A percentile compares a stretch with the other conserved stretches of the same genome.
Conservation (phyloP, 1,140 invertebrate genomes). For the Orchestia grillus region DNA sequence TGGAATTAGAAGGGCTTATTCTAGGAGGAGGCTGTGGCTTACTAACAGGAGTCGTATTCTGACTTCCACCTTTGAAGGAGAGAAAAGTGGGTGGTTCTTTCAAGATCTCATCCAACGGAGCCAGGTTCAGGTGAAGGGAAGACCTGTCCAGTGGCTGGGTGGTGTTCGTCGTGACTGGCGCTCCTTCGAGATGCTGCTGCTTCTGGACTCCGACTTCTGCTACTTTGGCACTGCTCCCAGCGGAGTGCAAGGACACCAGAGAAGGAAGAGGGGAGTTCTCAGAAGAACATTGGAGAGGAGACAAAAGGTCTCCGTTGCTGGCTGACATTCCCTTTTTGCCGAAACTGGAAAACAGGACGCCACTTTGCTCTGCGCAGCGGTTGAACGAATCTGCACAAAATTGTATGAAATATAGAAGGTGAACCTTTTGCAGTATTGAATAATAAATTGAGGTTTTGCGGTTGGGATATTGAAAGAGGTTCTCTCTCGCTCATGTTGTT, state of each 20-base stretch:
- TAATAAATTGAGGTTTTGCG: not conserved
- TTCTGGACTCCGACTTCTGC: not conserved
- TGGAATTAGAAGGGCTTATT: constrained; percentile 69
- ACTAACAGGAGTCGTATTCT: constrained; percentile 63
- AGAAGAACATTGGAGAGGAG: constrained; percentile 42
- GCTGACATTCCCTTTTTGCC: constrained; percentile 64
- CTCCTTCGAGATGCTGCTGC: not conserved
- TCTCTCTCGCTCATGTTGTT: not conserved
- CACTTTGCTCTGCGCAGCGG: constrained; percentile 70
- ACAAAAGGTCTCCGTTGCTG: constrained; percentile 56
- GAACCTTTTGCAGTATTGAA: not conserved
- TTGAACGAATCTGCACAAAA: constrained; percentile 76
- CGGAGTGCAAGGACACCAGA: constrained; percentile 60
- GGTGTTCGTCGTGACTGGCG: not conserved
- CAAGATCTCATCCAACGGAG: constrained; percentile 76
- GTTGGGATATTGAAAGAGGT: not conserved
- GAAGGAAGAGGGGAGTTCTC: constrained; percentile 27
- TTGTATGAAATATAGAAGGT: not conserved
- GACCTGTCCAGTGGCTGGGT: constrained; percentile 63
- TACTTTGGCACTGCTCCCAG: constrained; percentile 54
- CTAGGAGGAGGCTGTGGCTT: constrained; percentile 68
- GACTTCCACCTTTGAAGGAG: constrained; percentile 60
- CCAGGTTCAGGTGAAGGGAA: constrained; percentile 80
- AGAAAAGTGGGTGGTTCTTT: constrained; percentile 66
- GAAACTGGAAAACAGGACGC: constrained; percentile 66